Evolutionary conservation across 2,888 invertebrate species (phyloP), one percentile per base, ranked within the genome.

Genomic region (Apodemia duryi): DNA sequence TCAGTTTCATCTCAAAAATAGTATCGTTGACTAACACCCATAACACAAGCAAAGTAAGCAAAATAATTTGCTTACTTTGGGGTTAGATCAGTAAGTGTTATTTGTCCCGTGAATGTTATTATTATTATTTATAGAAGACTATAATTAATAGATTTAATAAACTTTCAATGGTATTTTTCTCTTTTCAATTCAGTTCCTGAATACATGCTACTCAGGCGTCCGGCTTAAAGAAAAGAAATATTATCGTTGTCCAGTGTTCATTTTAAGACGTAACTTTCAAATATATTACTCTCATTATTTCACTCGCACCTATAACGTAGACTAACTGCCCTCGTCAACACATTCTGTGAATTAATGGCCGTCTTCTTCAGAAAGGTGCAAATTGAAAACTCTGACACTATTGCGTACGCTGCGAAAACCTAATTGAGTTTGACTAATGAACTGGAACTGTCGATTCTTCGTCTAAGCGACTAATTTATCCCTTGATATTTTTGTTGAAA

Each of bases 351-450:
- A 57, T 57, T 32, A 57, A 57, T 57, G 57, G 6, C 13, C 32
- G 32, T 57, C 57, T 10, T 35, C 13, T 57, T 13, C 32, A 57
- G 13, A 32, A 57, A 57, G 57, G 57, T 57, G 57, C 2, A 13
- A 57, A 32, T 57, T 57, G 57, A 57, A 57, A 57, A 32, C 57
- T 57, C 57, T 57, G 57, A 32, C 57, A 57, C 57, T 57, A 32
- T 54, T 57, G 57, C 57, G 13, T 57, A 57, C 57, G 29, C 57
- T 57, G 57, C 57, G 57, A 57, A 57, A 57, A 57, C 57, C 57
- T 32, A n/a, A 29, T 29, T 57, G 32, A 57, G 57, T 32, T 57
- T 57, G 32, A 57, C 57, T 57, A 57, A 57, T 57, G 32, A 57
- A 35, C 32, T 32, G 29, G 57, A 32, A 57, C 32, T 32, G 29